phyloP scores from a whole-genome alignment of 2,797 vertebrate species.

The Platyrinchus mystaceus region DNA sequence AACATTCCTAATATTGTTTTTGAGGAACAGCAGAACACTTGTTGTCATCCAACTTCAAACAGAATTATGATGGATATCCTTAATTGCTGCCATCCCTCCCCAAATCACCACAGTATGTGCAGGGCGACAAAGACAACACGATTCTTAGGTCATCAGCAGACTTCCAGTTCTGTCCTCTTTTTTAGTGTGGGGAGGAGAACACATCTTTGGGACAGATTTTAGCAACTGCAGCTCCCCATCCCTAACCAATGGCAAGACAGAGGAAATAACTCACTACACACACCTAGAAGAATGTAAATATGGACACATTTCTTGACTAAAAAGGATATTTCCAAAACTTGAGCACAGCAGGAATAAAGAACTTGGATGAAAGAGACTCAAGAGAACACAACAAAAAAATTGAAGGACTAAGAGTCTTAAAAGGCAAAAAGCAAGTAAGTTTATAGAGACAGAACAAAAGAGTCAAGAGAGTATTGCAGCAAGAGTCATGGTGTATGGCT shows the following conservation, averaged over 20 bases:
- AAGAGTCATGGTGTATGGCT: not conserved
- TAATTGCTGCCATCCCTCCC: constrained; percentile 1
- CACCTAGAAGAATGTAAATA: not conserved
- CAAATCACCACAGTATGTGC: not conserved
- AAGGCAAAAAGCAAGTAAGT: not conserved
- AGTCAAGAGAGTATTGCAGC: not conserved
- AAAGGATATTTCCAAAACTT: not conserved
- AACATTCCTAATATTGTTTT: not conserved
- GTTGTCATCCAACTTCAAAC: constrained; percentile 11
- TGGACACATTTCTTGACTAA: not conserved
- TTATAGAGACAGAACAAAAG: not conserved
- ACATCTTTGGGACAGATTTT: not conserved
- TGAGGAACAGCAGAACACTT: not conserved
- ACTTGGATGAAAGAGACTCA: not conserved
- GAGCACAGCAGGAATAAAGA: not conserved
- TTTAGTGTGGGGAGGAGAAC: not conserved
- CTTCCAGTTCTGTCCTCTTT: not conserved
- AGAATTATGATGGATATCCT: not conserved
- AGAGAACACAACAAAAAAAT: not conserved
- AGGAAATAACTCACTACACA: not conserved
- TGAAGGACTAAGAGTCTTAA: not conserved
- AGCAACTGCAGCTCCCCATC: not conserved
- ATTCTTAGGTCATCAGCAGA: not conserved
- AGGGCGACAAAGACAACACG: not conserved
- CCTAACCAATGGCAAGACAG: not conserved